phyloP scores from a whole-genome alignment of 2,888 invertebrate species.

The Chalcosyrphus nemorum region DNA sequence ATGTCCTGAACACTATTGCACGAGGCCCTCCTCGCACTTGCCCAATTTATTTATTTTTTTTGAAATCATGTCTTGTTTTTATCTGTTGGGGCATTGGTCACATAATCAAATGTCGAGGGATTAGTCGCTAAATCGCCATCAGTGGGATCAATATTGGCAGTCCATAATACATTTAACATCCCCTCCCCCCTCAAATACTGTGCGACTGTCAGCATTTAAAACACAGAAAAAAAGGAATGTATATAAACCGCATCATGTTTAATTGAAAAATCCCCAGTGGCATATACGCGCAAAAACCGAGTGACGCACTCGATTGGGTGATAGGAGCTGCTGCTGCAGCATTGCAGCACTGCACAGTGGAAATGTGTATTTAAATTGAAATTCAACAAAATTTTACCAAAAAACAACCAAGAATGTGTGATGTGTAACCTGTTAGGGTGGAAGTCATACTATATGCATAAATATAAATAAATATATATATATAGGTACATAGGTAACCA shows the following conservation, averaged over 20 bases:
- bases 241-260: not conserved
- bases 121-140: too few relatives aligned
- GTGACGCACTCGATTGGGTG: not conserved
- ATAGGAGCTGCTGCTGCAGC: not conserved
- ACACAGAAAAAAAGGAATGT: not conserved
- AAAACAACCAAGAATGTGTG: not conserved
- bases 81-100: too few relatives aligned
- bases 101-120: too few relatives aligned
- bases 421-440: not conserved
- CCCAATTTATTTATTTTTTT: too few relatives aligned
- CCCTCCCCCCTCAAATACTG: too few relatives aligned
- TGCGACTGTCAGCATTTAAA: too few relatives aligned
- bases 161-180: too few relatives aligned
- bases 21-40: too few relatives aligned
- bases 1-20: too few relatives aligned
- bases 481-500: slow-evolving; percentile 29
- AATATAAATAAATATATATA: not conserved
- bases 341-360: not conserved
- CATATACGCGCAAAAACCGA: not conserved
- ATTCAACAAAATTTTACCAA: not conserved
- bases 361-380: not conserved
- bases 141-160: too few relatives aligned
- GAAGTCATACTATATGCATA: not conserved
- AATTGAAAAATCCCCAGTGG: slow-evolving; percentile 7
- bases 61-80: too few relatives aligned